Base-by-base conservation (phyloP, 2,888 invertebrate genomes). In the Polydrusus pterygomalis region DNA sequence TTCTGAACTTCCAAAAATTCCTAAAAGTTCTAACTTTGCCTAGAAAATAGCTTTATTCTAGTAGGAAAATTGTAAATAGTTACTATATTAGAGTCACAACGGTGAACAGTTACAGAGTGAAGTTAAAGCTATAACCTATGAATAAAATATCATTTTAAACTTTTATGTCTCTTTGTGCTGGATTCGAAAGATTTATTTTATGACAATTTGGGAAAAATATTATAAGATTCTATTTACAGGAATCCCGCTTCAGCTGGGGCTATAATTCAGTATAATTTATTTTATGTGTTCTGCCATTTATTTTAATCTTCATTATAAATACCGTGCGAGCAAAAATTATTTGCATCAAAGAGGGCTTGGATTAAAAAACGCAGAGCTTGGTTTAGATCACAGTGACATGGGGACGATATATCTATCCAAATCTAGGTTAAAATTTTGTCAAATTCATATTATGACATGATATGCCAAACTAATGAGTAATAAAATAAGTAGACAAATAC, bases 1-100 rank as follows among this genome's bases (percentile, higher is more conserved):
- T 71, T 30, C 51, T 18, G 43, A 64, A 60, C 60, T 60, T 70
- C 62, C 51, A 45, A 71, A 58, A 72, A 73, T 30, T 73, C 60
- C 20, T 47, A n/a, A 34, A 38, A 58, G 67, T 73, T 73, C 65
- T 58, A 65, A 65, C 72, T 72, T 72, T 51, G 45, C 56, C 60
- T 54, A 54, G 58, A 58, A 58, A 73, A 58, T 69, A 74, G 74
- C 62, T 74, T 74, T 62, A 74, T 74, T 74, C 69, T 74, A 20
- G 25, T 38, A 74, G 38, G 62, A 40, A 74, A 74, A 74, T 69
- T 74, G 73, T 74, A 74, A 74, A 74, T 74, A 74, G 74, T 74
- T 74, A 49, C 74, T 69, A 43, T 73, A 56, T 73, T 68, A 73
- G 58, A 60, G 58, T 60, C 58, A 30, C 54, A 60, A 60, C 58